Percentiles rank a stretch among this genome's conserved stretches.
phyloP scores from a whole-genome alignment of 2,113 vertebrate genomes.

The Megalops atlanticus region DNA sequence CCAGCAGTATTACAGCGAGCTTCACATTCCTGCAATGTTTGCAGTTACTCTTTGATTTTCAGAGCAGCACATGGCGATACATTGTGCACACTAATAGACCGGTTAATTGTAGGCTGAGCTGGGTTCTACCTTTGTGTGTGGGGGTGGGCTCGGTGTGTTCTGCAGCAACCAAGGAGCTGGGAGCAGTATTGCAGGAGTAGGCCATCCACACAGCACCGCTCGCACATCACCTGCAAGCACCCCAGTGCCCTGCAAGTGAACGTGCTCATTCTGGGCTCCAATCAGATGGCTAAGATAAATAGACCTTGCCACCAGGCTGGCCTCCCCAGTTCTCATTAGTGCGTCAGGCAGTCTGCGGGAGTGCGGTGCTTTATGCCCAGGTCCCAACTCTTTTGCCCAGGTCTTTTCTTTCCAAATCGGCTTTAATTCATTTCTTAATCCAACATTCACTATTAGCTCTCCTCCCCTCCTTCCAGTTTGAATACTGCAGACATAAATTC shows the following conservation, averaged over 20 bases:
- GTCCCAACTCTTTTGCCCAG: too few species aligned
- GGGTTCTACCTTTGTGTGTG: background rate
- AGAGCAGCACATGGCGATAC: background rate
- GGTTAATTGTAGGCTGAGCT: background rate
- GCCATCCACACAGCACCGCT: too few species aligned
- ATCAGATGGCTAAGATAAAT: too few species aligned
- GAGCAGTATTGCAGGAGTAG: too few species aligned
- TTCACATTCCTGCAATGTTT: background rate
- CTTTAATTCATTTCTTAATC: constrained; percentile 43
- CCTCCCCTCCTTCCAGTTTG: constrained; percentile 6
- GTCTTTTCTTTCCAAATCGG: constrained; percentile 30
- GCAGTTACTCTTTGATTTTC: background rate
- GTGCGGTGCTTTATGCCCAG: too few species aligned
- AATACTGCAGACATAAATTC: background rate
- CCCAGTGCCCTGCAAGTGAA: too few species aligned
- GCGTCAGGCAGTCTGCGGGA: too few species aligned
- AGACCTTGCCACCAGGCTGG: too few species aligned
- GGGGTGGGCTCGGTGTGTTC: background rate
- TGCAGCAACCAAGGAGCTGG: too few species aligned
- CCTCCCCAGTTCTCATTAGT: too few species aligned
- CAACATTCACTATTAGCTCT: constrained; percentile 46
- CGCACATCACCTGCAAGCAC: too few species aligned
- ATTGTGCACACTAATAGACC: background rate
- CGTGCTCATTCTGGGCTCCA: too few species aligned
- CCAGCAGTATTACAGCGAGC: background rate